These are phyloP conservation scores for Oreohelix idahoensis DNA, from an alignment of 1,140 invertebrate species.

Conservation along the genomic window DNA sequence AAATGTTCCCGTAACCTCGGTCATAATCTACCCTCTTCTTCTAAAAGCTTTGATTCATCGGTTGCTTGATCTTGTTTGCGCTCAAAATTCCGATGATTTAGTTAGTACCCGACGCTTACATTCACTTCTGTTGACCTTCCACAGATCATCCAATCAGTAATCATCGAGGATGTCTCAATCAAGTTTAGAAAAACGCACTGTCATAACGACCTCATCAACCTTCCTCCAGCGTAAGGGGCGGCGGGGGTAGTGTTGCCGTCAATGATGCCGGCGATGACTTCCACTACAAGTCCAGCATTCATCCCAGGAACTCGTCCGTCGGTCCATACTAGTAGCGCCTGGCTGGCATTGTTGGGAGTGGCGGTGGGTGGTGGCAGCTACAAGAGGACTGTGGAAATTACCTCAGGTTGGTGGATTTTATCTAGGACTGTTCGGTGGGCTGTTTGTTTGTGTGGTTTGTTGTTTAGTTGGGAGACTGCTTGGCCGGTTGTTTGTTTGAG, in stretches of 20 bases:
- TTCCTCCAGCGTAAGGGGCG: neutral
- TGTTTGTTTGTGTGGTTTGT: too few species aligned
- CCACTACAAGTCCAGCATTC: conserved; percentile 60
- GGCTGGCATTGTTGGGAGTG: conserved; percentile 40
- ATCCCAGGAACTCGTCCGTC: conserved; percentile 51
- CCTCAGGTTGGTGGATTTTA: conserved; percentile 35
- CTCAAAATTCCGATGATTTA: too few species aligned
- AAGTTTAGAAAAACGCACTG: conserved; percentile 15
- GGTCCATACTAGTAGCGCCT: conserved; percentile 48
- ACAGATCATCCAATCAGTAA: neutral
- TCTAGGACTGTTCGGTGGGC: too few species aligned
- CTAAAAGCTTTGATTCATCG: too few species aligned
- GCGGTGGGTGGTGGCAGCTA: conserved; percentile 41
- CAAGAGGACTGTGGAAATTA: conserved; percentile 59
- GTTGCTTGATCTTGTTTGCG: too few species aligned
- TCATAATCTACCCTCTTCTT: too few species aligned
- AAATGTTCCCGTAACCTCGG: too few species aligned
- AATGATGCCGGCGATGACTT: conserved; percentile 44
- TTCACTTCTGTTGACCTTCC: too few species aligned
- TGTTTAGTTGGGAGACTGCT: too few species aligned
- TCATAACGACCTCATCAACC: neutral
- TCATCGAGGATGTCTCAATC: conserved; percentile 2
- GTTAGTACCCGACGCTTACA: too few species aligned
- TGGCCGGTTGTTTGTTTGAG: too few species aligned
- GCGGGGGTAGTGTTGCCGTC: neutral